Evolutionary conservation across 2,797 vertebrate genomes (phyloP), one percentile per base, ranked within the genome.

Genomic region (Melanotaenia nigrans): DNA sequence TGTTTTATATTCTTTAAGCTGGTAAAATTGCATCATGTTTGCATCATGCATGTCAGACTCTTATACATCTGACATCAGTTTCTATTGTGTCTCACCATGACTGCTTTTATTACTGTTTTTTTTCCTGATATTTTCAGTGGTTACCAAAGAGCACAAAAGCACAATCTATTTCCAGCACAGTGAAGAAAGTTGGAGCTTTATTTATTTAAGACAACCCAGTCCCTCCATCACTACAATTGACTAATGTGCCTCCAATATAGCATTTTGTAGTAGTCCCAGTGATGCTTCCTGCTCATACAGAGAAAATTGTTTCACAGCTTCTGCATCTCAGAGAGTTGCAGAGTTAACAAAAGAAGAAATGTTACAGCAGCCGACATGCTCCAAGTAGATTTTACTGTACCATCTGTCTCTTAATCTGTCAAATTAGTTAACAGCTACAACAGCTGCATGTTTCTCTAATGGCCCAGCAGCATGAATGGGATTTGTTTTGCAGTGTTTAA

Each of bases 371-470:
- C 63, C 78, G 61, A 71, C 55, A 61, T 73, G 54, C 54, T 79
- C 57, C 0, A 35, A 75, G 61, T 67, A 33, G 61, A 81, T 66
- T 70, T 77, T 56, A 70, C 55, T 68, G 67, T 42, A 84, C 78
- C 82, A 83, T 85, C 86, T 87, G 87, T 57, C 67, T 78, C 62
- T 56, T 67, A 68, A 84, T 73, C 62, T 65, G 58, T 78, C 69
- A 75, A 81, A 86, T 85, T 77, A 85, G 77, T 62, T 73, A 81
- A 80, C 70, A 80, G 61, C 77, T 60, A 70, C 74, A 80, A 61
- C 56, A 64, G 38, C 56, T 60, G 61, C 78, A 66, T 53, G 67
- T 79, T 85, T 65, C 54, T 71, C 42, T 49, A 33, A 65, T 5
- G 57, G 35, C 72, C 79, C 73, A 75, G 83, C 58, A 79, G 82